Evolutionary conservation across 2,797 vertebrate genomes (phyloP).

Genomic region (Lateolabrax maculatus): DNA sequence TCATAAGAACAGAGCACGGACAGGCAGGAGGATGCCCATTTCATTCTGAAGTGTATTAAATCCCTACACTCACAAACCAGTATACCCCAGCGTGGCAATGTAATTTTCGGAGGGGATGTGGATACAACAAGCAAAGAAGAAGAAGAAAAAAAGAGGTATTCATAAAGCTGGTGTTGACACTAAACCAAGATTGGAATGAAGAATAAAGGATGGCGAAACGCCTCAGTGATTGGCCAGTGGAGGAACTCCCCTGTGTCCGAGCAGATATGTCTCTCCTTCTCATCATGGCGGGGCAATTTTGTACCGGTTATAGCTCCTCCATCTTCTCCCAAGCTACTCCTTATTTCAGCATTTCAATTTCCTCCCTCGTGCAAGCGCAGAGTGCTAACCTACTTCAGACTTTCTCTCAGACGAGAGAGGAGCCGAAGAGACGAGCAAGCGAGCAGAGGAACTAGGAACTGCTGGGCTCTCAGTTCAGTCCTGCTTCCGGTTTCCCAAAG

Average conservation of each 20-base stretch:
- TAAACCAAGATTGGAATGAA: conserved; percentile 74
- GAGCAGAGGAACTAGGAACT: conserved; percentile 31
- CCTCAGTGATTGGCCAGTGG: conserved; percentile 64
- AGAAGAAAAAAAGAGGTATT: conserved; percentile 49
- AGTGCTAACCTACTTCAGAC: conserved; percentile 79
- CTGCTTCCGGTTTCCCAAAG: conserved; percentile 58
- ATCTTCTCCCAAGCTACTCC: conserved; percentile 81
- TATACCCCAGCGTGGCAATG: conserved; percentile 48
- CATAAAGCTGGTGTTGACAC: conserved; percentile 65
- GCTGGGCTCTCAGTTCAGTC: conserved; percentile 21
- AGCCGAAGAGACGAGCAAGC: conserved; percentile 24
- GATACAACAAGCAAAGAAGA: conserved; percentile 44
- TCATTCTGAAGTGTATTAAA: conserved; percentile 78
- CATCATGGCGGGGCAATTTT: conserved; percentile 80
- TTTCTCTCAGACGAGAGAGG: conserved; percentile 58
- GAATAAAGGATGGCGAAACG: conserved; percentile 61
- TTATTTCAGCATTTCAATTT: conserved; percentile 85
- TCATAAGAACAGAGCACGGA: conserved; percentile 68
- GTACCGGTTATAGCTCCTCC: conserved; percentile 75
- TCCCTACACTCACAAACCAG: conserved; percentile 64
- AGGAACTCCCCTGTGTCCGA: conserved; percentile 74
- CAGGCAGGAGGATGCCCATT: conserved; percentile 66
- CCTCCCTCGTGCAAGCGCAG: conserved; percentile 72
- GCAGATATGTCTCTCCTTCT: conserved; percentile 76
- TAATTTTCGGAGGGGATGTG: conserved; percentile 55